phyloP scores from a whole-genome alignment of 2,888 invertebrate species.

The Oxystoma pomonae region DNA sequence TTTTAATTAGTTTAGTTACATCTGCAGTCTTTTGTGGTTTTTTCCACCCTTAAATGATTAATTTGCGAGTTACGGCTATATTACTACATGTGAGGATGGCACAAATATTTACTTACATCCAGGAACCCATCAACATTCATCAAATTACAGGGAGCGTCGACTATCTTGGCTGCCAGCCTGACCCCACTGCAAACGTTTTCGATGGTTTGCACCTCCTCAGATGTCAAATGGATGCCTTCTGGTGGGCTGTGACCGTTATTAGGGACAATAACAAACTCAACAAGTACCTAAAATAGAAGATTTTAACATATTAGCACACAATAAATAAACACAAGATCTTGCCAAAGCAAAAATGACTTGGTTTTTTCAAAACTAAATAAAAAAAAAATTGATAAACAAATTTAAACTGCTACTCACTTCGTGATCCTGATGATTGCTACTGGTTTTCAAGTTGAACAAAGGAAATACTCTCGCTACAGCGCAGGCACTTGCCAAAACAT shows the following conservation, averaged over 20 bases:
- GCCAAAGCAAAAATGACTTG: too few relatives aligned
- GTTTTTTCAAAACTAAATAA: too few relatives aligned
- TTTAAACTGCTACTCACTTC: too few relatives aligned
- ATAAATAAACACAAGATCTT: too few relatives aligned
- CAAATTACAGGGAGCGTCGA: conserved; percentile 81
- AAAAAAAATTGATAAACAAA: too few relatives aligned
- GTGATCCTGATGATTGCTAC: conserved; percentile 30
- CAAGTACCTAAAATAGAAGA: conserved; percentile 53
- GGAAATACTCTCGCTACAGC: conserved; percentile 80
- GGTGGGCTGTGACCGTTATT: conserved; percentile 17
- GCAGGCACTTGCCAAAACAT: conserved; percentile 74
- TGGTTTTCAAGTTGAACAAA: conserved; percentile 59
- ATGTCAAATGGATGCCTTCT: conserved; percentile 40
- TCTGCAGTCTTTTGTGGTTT: too few relatives aligned
- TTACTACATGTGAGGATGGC: too few relatives aligned
- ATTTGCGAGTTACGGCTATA: too few relatives aligned
- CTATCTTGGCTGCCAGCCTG: conserved; percentile 72
- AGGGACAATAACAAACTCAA: conserved; percentile 53
- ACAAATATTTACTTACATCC: conserved; percentile 53
- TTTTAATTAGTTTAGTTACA: too few relatives aligned
- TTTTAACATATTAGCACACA: too few relatives aligned
- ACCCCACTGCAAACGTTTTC: conserved; percentile 60
- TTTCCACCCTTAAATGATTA: too few relatives aligned
- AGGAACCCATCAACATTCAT: conserved; percentile 80
- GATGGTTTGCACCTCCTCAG: conserved; percentile 54